A percentile compares a stretch with the other conserved stretches of the same genome.
Conservation (phyloP, 2,797 vertebrate species). For the Nannoperca obscura region DNA sequence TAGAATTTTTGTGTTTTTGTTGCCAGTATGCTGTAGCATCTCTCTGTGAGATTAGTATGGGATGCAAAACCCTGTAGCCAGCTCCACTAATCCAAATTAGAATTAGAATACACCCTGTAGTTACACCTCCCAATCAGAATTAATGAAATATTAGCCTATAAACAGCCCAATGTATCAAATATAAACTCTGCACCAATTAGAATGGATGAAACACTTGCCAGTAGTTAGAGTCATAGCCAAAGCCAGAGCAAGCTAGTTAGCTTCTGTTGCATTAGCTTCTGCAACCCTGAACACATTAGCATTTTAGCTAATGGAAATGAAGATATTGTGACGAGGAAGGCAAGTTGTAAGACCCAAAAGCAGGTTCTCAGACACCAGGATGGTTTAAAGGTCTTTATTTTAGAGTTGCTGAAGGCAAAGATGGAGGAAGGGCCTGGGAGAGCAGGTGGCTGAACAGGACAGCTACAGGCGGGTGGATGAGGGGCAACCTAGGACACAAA, state of each 20-base stretch:
- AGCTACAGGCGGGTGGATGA: too few relatives aligned
- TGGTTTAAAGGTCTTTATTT: too few relatives aligned
- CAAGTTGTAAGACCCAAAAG: too few relatives aligned
- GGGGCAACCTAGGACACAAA: too few relatives aligned
- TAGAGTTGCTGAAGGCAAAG: too few relatives aligned
- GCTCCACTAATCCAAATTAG: slow-evolving; percentile 28
- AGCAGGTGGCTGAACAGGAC: too few relatives aligned
- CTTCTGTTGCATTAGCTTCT: not conserved
- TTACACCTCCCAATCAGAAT: slow-evolving; percentile 22
- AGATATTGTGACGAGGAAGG: too few relatives aligned
- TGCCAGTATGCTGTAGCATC: not conserved
- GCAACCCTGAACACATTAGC: not conserved
- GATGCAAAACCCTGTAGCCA: slow-evolving; percentile 39
- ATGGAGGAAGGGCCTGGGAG: too few relatives aligned
- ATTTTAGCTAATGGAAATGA: too few relatives aligned
- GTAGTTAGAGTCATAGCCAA: not conserved
- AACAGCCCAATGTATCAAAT: slow-evolving; percentile 23
- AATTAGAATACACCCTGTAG: slow-evolving; percentile 15
- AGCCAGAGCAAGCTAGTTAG: not conserved
- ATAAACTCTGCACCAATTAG: not conserved
- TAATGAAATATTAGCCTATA: slow-evolving; percentile 25
- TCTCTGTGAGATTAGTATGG: slow-evolving; percentile 30
- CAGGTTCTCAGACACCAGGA: too few relatives aligned
- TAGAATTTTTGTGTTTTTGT: slow-evolving; percentile 18
- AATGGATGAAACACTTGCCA: slow-evolving; percentile 1